Percentiles rank a stretch among this genome's conserved stretches.
These are phyloP conservation scores for Flexamia atlantica DNA, from an alignment of 2,888 invertebrate species.

Conservation along the genomic window DNA sequence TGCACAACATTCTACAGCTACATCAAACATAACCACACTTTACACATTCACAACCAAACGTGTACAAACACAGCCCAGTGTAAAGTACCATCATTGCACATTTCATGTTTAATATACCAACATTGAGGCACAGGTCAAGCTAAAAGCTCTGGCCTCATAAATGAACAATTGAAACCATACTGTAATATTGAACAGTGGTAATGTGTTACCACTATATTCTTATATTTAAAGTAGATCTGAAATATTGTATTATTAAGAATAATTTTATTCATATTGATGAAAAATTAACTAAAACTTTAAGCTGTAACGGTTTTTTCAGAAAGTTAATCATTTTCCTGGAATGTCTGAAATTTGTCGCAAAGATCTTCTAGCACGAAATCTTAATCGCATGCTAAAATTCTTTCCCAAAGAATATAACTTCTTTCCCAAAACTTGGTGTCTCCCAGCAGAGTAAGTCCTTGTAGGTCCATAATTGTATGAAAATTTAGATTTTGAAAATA, in stretches of 20 bases:
- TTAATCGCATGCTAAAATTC: constrained; percentile 92
- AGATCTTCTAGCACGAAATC: constrained; percentile 91
- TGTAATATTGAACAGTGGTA: too few species aligned
- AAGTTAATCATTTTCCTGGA: constrained; percentile 96
- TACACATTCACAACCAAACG: neutral
- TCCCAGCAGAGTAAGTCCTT: constrained; percentile 78
- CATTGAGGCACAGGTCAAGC: neutral
- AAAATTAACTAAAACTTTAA: neutral
- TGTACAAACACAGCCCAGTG: neutral
- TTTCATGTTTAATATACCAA: neutral
- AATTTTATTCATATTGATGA: too few species aligned
- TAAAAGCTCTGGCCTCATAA: too few species aligned
- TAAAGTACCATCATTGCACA: neutral
- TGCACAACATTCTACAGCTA: neutral
- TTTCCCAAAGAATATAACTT: constrained; percentile 95
- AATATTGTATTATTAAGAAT: too few species aligned
- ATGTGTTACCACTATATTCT: too few species aligned
- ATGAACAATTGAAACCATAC: too few species aligned
- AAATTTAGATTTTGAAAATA: neutral
- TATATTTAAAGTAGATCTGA: too few species aligned
- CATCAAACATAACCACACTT: neutral
- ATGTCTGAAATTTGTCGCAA: constrained; percentile 94
- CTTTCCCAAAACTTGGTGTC: constrained; percentile 96
- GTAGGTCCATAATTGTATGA: neutral
- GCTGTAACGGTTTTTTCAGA: constrained; percentile 76